Conservation (phyloP, 2,888 invertebrate species). For the Philereme vetulata region DNA sequence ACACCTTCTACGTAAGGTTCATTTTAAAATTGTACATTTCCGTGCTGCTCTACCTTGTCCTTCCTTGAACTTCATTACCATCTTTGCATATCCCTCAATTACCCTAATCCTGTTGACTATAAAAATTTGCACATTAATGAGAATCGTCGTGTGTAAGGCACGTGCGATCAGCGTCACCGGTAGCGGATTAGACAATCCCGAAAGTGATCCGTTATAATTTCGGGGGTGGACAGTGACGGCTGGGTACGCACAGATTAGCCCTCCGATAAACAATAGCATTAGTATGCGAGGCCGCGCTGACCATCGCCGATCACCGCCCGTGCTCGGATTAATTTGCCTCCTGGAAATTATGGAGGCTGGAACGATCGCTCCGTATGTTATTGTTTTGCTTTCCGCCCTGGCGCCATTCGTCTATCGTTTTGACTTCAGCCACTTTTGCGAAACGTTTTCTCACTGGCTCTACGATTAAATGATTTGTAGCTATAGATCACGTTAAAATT, state of each 20-base stretch:
- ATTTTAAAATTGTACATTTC: background rate
- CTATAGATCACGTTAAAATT: too few species aligned
- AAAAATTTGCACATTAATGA: conserved; percentile 42
- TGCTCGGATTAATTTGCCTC: conserved; percentile 82
- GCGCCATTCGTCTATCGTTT: conserved; percentile 46
- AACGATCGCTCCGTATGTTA: conserved; percentile 67
- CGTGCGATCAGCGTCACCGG: conserved; percentile 54
- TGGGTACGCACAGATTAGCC: conserved; percentile 82
- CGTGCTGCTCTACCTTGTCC: background rate
- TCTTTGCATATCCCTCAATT: conserved; percentile 30
- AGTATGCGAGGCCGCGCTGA: conserved; percentile 82
- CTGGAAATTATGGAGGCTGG: conserved; percentile 76
- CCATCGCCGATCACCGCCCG: conserved; percentile 79
- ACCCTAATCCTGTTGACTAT: conserved; percentile 37
- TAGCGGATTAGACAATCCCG: conserved; percentile 72
- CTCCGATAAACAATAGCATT: conserved; percentile 84
- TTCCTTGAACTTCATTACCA: conserved; percentile 15
- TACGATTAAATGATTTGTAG: background rate
- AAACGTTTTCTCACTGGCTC: background rate
- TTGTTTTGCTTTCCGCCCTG: conserved; percentile 65
- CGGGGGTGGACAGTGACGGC: conserved; percentile 80
- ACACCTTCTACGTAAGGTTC: too few species aligned
- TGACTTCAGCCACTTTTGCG: background rate
- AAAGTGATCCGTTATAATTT: conserved; percentile 83
- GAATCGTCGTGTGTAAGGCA: conserved; percentile 37